These are phyloP conservation scores for Grammomys dolichurus DNA, from an alignment of 2,113 vertebrate species.

Conservation along the genomic window DNA sequence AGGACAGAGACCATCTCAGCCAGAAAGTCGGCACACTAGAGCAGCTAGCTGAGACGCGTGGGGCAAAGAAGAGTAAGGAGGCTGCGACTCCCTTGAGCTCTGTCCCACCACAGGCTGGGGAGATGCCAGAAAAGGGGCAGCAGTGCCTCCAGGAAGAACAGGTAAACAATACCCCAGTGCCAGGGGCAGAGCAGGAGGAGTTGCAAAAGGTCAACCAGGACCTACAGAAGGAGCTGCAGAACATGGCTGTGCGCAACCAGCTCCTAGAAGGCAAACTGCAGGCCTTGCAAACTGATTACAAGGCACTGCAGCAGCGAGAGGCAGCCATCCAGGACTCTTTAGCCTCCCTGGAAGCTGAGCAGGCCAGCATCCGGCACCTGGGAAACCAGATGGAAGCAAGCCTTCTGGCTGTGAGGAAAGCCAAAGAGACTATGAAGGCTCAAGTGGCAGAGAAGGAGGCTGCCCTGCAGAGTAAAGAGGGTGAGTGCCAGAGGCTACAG, in stretches of 20 bases:
- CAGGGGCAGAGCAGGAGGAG: constrained; percentile 86
- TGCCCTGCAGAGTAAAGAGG: constrained; percentile 84
- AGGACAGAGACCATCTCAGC: constrained; percentile 66
- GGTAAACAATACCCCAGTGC: constrained; percentile 81
- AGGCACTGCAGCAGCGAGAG: constrained; percentile 87
- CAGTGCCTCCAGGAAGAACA: constrained; percentile 82
- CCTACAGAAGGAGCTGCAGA: constrained; percentile 89
- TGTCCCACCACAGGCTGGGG: constrained; percentile 83
- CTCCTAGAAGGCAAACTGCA: constrained; percentile 85
- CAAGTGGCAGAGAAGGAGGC: constrained; percentile 87
- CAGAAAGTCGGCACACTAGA: constrained; percentile 85
- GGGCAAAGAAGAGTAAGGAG: constrained; percentile 80
- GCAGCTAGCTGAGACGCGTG: constrained; percentile 63
- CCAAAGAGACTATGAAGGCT: constrained; percentile 85
- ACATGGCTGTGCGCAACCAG: constrained; percentile 83
- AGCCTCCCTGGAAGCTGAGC: constrained; percentile 84
- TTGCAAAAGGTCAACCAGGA: constrained; percentile 87
- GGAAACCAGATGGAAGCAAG: constrained; percentile 87
- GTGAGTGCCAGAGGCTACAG: constrained; percentile 84
- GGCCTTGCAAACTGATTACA: constrained; percentile 86
- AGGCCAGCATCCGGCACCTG: constrained; percentile 87
- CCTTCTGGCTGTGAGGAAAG: constrained; percentile 86
- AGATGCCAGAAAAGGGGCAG: constrained; percentile 84
- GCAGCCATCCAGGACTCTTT: constrained; percentile 83
- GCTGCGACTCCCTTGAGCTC: constrained; percentile 83